phyloP scores from a whole-genome alignment of 1,140 invertebrate genomes.

The Drosophila cardini region DNA sequence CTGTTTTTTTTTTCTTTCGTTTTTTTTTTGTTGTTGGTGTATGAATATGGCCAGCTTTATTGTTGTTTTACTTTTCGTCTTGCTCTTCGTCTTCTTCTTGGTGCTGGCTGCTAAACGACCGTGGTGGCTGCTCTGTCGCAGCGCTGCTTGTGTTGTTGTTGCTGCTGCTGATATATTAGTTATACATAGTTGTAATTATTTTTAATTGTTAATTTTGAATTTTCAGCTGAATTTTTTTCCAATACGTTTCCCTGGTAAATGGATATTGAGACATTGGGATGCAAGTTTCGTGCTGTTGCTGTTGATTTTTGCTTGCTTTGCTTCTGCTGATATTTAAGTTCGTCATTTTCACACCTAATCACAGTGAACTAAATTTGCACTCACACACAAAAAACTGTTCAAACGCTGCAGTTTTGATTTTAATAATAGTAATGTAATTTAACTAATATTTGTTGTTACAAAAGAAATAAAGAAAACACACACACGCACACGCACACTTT shows the following conservation, averaged over 20 bases:
- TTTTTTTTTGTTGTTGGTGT: constrained; percentile 33
- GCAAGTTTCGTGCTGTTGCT: constrained; percentile 31
- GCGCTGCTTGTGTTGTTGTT: constrained; percentile 31
- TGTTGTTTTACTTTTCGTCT: constrained; percentile 58
- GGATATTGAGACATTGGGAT: constrained; percentile 25
- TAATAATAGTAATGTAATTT: constrained; percentile 39
- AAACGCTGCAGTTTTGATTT: constrained; percentile 33
- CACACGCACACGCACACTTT: constrained; percentile 40
- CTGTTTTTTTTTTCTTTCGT: constrained; percentile 41
- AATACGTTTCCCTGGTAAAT: constrained; percentile 18
- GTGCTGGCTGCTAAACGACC: constrained; percentile 49
- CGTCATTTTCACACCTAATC: constrained; percentile 39
- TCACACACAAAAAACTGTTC: constrained; percentile 29
- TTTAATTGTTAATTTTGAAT: constrained; percentile 49
- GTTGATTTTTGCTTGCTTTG: constrained; percentile 13
- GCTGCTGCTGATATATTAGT: constrained; percentile 38
- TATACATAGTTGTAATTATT: constrained; percentile 48
- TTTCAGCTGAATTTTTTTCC: constrained; percentile 27
- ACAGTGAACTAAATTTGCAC: constrained; percentile 38
- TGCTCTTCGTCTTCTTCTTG: constrained; percentile 52
- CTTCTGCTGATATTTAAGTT: constrained; percentile 27
- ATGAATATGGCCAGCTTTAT: constrained; percentile 57
- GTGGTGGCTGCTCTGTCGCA: constrained; percentile 45
- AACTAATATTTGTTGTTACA: constrained; percentile 48
- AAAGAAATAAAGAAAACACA: constrained; percentile 37